Percentiles rank a stretch among this genome's conserved stretches.
These are phyloP conservation scores for Abrostola triplasia DNA, from an alignment of 2,888 invertebrate genomes.

Conservation along the genomic window DNA sequence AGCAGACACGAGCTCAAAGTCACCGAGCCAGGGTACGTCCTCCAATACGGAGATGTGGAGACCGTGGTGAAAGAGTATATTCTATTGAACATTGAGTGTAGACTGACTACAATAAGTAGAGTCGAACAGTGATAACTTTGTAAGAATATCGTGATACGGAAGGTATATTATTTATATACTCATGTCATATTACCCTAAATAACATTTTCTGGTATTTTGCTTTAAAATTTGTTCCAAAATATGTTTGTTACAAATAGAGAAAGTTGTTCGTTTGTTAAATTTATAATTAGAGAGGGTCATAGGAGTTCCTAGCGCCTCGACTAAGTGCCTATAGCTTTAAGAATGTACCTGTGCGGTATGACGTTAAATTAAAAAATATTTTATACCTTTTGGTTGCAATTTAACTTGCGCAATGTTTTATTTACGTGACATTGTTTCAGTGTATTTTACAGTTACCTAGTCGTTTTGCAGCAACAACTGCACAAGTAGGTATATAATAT, in stretches of 20 bases:
- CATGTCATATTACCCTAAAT: not conserved
- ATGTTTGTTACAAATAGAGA: slow-evolving; percentile 17
- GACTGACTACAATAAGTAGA: not conserved
- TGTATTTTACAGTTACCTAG: too few species aligned
- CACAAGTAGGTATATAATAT: too few species aligned
- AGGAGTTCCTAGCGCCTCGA: slow-evolving; percentile 43
- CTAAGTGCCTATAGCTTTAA: slow-evolving; percentile 69
- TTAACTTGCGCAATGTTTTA: slow-evolving; percentile 31
- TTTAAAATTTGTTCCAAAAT: slow-evolving; percentile 45
- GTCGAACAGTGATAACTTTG: not conserved
- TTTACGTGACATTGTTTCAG: slow-evolving; percentile 2
- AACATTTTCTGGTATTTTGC: slow-evolving; percentile 12
- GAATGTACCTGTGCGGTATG: slow-evolving; percentile 77
- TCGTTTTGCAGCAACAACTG: too few species aligned
- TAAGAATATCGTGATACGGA: not conserved
- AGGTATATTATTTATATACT: not conserved
- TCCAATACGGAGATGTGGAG: slow-evolving; percentile 81
- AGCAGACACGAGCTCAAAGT: slow-evolving; percentile 72
- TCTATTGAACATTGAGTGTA: not conserved
- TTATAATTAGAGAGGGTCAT: slow-evolving; percentile 33
- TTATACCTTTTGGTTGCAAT: slow-evolving; percentile 56
- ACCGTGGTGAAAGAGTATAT: slow-evolving; percentile 72
- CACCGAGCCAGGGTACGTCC: slow-evolving; percentile 76
- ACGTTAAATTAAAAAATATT: slow-evolving; percentile 52
- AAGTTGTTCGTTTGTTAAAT: slow-evolving; percentile 27